Conservation (phyloP, 2,888 invertebrate species). For the Azorinus chamasolen region DNA sequence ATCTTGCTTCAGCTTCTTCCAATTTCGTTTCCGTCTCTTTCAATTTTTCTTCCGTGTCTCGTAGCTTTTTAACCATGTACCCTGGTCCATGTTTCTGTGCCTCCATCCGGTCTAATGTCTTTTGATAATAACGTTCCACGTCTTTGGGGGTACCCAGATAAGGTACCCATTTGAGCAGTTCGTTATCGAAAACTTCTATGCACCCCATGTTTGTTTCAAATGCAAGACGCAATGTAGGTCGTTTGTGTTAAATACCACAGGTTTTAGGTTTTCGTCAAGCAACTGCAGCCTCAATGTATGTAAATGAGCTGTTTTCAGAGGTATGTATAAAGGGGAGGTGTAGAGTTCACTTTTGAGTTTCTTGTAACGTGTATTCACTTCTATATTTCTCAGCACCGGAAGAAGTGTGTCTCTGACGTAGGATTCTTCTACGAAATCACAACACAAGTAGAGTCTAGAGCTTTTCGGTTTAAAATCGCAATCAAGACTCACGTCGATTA, state of each 20-base stretch:
- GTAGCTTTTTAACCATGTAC: slow-evolving; percentile 28
- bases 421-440: slow-evolving; percentile 26
- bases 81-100: slow-evolving; percentile 19
- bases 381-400: slow-evolving; percentile 30
- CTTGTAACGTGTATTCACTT: slow-evolving; percentile 14
- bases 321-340: slow-evolving; percentile 3
- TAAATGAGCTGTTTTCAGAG: slow-evolving; percentile 10
- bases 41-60: too few species aligned
- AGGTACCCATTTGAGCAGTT: slow-evolving; percentile 27
- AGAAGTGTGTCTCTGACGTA: slow-evolving; percentile 16
- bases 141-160: slow-evolving; percentile 18
- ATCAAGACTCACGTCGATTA: slow-evolving; percentile 24
- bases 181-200: slow-evolving; percentile 33
- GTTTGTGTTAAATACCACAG: slow-evolving; percentile 21
- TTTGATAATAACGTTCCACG: slow-evolving; percentile 24
- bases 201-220: slow-evolving; percentile 38
- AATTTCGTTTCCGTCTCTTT: slow-evolving; percentile 2
- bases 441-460: slow-evolving; percentile 33
- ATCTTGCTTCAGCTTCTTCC: background rate
- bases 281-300: slow-evolving; percentile 9
- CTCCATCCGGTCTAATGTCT: slow-evolving; percentile 19
- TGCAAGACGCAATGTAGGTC: slow-evolving; percentile 36
- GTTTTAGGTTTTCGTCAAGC: slow-evolving; percentile 14
- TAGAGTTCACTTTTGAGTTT: slow-evolving; percentile 14
- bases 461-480: slow-evolving; percentile 30